A percentile compares a stretch with the other conserved stretches of the same genome.
Conservation (phyloP, 2,888 invertebrate species). For the Smittia aterrima region DNA sequence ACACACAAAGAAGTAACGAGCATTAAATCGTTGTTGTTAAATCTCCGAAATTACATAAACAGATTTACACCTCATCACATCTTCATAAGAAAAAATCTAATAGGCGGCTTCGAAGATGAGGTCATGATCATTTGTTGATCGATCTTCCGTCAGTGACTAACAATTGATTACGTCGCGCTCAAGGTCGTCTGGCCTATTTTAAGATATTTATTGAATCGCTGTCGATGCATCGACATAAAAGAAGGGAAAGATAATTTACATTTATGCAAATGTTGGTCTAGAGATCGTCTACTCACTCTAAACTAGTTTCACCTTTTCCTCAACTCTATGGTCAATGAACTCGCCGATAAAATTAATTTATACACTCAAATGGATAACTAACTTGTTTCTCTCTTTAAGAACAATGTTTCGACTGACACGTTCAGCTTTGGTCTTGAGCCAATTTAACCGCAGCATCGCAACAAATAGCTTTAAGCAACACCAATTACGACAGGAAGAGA, state of each 20-base stretch:
- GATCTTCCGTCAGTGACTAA: neutral
- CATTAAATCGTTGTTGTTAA: no score
- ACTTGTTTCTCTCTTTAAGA: neutral
- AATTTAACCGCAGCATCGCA: neutral
- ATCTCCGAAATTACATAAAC: no score
- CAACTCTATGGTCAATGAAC: neutral
- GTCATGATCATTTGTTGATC: neutral
- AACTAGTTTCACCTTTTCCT: neutral
- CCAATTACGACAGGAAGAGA: neutral
- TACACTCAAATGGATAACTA: neutral
- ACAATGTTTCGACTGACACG: conserved; percentile 5
- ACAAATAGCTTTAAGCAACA: conserved; percentile 1
- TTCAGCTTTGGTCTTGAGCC: neutral
- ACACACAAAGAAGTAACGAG: no score
- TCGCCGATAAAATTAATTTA: neutral
- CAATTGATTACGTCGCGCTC: neutral
- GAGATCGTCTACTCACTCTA: neutral
- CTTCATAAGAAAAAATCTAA: no score
- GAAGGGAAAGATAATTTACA: no score
- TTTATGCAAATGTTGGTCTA: neutral
- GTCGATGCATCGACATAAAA: no score
- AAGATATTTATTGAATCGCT: no score
- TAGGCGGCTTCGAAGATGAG: neutral
- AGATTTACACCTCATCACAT: no score
- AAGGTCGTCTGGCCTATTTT: neutral